Evolutionary conservation across 2,113 vertebrate species (phyloP).

Genomic region (Pontoporia blainvillei): DNA sequence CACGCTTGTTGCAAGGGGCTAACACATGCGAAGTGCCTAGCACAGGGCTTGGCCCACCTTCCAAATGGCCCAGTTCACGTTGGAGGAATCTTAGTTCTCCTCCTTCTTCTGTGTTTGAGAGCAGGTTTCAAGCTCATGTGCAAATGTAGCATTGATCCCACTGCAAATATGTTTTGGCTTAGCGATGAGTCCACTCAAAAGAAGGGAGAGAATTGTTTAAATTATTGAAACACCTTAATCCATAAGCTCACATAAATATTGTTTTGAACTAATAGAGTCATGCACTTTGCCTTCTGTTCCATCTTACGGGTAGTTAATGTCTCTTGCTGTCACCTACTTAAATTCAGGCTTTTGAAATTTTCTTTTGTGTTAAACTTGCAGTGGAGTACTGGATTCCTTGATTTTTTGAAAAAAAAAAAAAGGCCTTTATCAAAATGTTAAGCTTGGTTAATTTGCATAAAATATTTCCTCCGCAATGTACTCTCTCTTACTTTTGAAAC

Average conservation of each 20-base stretch:
- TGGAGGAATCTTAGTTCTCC: neutral
- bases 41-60: neutral
- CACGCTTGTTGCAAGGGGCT: neutral
- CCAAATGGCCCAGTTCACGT: neutral
- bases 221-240: slow-evolving; percentile 70
- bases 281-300: slow-evolving; percentile 29
- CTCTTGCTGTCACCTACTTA: slow-evolving; percentile 53
- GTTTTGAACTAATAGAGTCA: slow-evolving; percentile 58
- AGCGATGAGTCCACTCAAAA: slow-evolving; percentile 33
- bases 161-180: slow-evolving; percentile 60
- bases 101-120: neutral
- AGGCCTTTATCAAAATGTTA: slow-evolving; percentile 72
- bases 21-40: neutral
- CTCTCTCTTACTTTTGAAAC: slow-evolving; percentile 69
- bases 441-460: slow-evolving; percentile 75
- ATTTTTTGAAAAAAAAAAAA: slow-evolving; percentile 14
- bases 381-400: slow-evolving; percentile 58
- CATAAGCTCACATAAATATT: slow-evolving; percentile 56
- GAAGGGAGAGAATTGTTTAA: slow-evolving; percentile 65
- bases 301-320: slow-evolving; percentile 44
- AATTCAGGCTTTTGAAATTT: slow-evolving; percentile 56
- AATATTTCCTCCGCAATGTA: slow-evolving; percentile 71
- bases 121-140: slow-evolving; percentile 58
- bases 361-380: slow-evolving; percentile 65
- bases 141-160: slow-evolving; percentile 67